Evolutionary conservation across 1,140 invertebrate genomes (phyloP), one percentile per base, ranked within the genome.

Genomic region (Zaprionus vittiger): DNA sequence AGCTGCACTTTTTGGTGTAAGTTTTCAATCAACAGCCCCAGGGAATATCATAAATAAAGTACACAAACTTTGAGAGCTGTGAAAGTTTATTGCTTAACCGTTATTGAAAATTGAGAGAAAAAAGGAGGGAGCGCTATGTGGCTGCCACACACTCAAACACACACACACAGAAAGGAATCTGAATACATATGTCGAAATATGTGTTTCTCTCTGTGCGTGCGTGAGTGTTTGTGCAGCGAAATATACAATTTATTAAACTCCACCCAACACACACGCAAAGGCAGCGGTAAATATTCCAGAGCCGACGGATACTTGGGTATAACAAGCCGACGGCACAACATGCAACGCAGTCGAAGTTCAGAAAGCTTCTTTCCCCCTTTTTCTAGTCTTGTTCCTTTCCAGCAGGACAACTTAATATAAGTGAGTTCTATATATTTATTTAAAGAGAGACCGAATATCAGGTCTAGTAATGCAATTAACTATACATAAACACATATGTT

Each of bases 71-170:
- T 76, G 63, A 75, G 67, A 54, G 49, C 49, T 52, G 78, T 57
- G 61, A 62, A 79, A 83, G 64, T 83, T 83, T 83, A 83, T 83
- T 83, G 80, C 71, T 79, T 76, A 82, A 75, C 66, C 71, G 75
- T 83, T 83, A 83, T 83, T 83, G 81, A 79, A 83, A 83, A 76
- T 69, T 73, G 73, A 75, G 67, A 62, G 41, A n/a, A 7, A n/a
- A 0, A 6, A n/a, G n/a, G 41, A 74, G 49, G 14, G 12, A 9
- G 12, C 17, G n/a, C 17, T 54, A 22, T 65, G 52, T 17, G 31
- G 26, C n/a, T 41, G 38, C 38, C 38, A 14, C 38, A 47, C 47
- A 63, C 70, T 57, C 37, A 52, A 37, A 34, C 41, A 55, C 49
- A 24, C 7, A 20, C 14, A 44, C 5, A 44, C 6, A 41, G 15